Conservation (phyloP, 2,888 invertebrate genomes). For the Stenodema calcarata region DNA sequence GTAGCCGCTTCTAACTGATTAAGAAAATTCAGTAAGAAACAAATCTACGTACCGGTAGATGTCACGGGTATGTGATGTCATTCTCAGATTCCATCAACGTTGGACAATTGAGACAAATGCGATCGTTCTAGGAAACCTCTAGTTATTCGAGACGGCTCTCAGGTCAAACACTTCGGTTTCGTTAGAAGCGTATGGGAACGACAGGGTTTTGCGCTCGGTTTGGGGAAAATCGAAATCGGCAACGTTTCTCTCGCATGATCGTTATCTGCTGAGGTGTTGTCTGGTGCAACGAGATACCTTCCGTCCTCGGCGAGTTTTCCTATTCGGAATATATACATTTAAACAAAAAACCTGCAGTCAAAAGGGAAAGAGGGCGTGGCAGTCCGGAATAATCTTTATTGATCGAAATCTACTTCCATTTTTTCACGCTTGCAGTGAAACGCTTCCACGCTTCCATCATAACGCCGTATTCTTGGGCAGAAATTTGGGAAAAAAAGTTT, state of each 20-base stretch:
- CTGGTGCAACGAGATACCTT: not conserved
- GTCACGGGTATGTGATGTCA: too few relatives aligned
- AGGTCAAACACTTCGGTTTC: not conserved
- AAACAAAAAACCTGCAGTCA: too few relatives aligned
- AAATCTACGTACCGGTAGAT: too few relatives aligned
- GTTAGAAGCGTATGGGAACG: not conserved
- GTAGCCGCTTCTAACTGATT: too few relatives aligned
- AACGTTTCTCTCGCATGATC: not conserved
- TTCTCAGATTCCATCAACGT: not conserved
- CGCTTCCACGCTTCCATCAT: too few relatives aligned
- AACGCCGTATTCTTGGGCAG: too few relatives aligned
- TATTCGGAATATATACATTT: not conserved
- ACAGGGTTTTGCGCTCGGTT: not conserved
- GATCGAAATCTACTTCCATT: too few relatives aligned
- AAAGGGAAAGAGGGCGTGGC: too few relatives aligned
- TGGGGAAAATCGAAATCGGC: not conserved
- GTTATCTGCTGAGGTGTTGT: not conserved
- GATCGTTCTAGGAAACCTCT: not conserved
- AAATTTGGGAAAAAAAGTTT: too few relatives aligned
- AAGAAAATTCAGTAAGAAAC: too few relatives aligned
- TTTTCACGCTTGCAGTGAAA: too few relatives aligned
- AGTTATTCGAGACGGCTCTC: not conserved
- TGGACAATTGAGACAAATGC: not conserved
- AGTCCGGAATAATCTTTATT: too few relatives aligned
- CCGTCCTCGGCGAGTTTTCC: not conserved